Evolutionary conservation across 2,888 invertebrate genomes (phyloP).

Genomic region (Meiosimyza decipiens): DNA sequence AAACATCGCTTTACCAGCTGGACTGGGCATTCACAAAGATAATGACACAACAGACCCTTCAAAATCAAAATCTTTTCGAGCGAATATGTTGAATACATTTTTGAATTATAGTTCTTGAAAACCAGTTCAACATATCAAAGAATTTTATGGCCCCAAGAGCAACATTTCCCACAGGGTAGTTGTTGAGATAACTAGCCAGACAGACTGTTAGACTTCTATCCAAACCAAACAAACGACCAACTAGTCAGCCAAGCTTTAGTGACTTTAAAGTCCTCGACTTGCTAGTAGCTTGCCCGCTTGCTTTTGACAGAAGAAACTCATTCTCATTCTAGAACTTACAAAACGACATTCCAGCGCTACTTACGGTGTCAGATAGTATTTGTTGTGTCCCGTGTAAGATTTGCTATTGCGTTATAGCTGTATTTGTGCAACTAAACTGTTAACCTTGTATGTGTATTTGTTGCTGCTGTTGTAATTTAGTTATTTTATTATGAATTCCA

Average conservation of each 20-base stretch:
- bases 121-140: too few relatives aligned
- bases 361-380: constrained; percentile 8
- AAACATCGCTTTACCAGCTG: too few relatives aligned
- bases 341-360: constrained; percentile 59
- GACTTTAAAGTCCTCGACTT: constrained; percentile 6
- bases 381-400: neutral
- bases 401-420: neutral
- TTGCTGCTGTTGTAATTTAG: constrained; percentile 17
- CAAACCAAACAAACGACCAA: too few relatives aligned
- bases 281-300: constrained; percentile 19
- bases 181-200: too few relatives aligned
- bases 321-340: constrained; percentile 60
- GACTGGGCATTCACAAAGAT: too few relatives aligned
- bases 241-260: constrained; percentile 1
- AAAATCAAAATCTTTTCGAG: too few relatives aligned
- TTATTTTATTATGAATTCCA: constrained; percentile 20
- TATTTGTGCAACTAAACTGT: neutral
- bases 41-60: too few relatives aligned
- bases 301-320: constrained; percentile 43
- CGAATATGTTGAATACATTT: too few relatives aligned
- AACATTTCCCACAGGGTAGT: too few relatives aligned
- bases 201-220: too few relatives aligned
- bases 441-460: neutral
- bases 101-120: too few relatives aligned
- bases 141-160: too few relatives aligned